Conservation (phyloP, 64 coral and sea anemone species). For the Pocillopora verrucosa region DNA sequence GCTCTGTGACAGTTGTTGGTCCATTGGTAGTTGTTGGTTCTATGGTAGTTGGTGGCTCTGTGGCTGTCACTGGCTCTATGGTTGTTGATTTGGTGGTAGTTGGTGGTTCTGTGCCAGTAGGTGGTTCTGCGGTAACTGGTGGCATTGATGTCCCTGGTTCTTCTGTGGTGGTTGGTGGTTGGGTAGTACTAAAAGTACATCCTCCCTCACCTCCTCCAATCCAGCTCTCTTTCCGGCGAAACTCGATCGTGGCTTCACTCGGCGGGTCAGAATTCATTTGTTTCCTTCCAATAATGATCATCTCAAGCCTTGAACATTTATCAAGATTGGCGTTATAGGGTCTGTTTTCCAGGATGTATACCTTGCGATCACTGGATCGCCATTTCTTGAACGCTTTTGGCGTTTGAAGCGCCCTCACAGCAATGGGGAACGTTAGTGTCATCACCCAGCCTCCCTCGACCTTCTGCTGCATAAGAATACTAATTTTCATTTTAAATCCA, state of each 20-base stretch:
- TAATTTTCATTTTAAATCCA: constrained; percentile 20
- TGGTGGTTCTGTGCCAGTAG: not conserved
- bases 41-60: not conserved
- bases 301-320: constrained; percentile 14
- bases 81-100: not conserved
- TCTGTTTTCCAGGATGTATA: not conserved
- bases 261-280: not conserved
- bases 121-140: not conserved
- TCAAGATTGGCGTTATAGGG: not conserved
- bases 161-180: not conserved
- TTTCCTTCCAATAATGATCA: constrained; percentile 6
- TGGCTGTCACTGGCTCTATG: not conserved
- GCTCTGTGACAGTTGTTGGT: not conserved
- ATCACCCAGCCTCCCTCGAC: constrained; percentile 53
- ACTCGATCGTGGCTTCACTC: not conserved
- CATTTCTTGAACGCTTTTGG: constrained; percentile 17
- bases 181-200: not conserved
- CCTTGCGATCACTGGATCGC: constrained; percentile 10
- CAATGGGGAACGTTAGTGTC: constrained; percentile 45
- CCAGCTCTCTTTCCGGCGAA: constrained; percentile 20
- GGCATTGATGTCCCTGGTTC: not conserved
- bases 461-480: constrained; percentile 7
- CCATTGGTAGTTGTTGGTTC: not conserved
- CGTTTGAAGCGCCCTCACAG: not conserved
- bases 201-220: not conserved